Percentiles rank a stretch among this genome's conserved stretches.
Evolutionary conservation across 2,113 vertebrate genomes (phyloP).

Genomic region (Equus przewalskii): DNA sequence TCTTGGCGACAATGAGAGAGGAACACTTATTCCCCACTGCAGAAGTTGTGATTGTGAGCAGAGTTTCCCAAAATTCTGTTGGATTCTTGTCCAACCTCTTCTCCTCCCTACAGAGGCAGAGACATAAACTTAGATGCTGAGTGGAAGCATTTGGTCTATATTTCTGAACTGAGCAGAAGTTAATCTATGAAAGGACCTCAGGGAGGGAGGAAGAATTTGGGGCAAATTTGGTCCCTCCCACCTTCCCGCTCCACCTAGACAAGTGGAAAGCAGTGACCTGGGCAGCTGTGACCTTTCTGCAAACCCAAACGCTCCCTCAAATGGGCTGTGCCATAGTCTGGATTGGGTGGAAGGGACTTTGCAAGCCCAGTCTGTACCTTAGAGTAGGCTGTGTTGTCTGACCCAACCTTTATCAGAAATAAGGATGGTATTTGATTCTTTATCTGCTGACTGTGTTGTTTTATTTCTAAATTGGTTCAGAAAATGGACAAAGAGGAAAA

Average conservation of each 20-base stretch:
- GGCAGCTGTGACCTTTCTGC: neutral
- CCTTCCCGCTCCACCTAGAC: neutral
- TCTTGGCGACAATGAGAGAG: neutral
- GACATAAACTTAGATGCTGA: neutral
- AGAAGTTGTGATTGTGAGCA: neutral
- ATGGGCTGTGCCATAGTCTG: neutral
- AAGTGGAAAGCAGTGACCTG: neutral
- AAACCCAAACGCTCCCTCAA: neutral
- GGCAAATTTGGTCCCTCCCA: neutral
- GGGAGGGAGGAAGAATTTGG: neutral
- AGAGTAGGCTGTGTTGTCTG: neutral
- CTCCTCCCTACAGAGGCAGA: neutral
- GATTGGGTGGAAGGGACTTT: neutral
- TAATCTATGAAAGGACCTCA: neutral
- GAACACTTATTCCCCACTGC: neutral
- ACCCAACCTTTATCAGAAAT: neutral
- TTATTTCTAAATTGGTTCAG: neutral
- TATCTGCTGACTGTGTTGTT: neutral
- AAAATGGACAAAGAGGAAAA: neutral
- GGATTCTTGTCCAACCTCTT: neutral
- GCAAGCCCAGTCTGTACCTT: neutral
- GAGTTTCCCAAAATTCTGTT: neutral
- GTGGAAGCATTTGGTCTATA: neutral
- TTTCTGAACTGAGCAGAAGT: neutral
- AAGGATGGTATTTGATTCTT: neutral